These are phyloP conservation scores for Diplolepis rosae DNA, from an alignment of 2,888 invertebrate genomes.

Conservation along the genomic window DNA sequence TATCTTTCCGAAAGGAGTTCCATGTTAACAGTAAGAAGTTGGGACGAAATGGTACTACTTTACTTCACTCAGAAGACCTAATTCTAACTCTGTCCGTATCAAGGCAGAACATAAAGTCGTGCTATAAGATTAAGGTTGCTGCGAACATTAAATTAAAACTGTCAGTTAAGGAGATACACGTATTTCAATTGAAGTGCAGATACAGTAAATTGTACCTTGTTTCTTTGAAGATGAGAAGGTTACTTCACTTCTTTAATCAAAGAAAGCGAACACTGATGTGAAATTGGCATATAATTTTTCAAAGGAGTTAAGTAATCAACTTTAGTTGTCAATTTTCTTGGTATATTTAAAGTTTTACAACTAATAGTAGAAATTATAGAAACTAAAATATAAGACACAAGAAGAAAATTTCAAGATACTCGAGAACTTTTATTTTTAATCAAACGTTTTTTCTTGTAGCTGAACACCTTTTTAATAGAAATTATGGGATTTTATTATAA, in stretches of 20 bases:
- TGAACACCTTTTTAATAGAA: too few relatives aligned
- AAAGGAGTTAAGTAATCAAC: background rate
- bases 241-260: background rate
- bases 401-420: too few relatives aligned
- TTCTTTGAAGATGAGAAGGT: background rate
- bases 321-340: background rate
- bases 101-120: slow-evolving; percentile 27
- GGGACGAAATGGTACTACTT: slow-evolving; percentile 38
- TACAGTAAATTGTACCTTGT: background rate
- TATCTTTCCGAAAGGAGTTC: slow-evolving; percentile 57
- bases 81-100: slow-evolving; percentile 42
- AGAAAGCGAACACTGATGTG: background rate
- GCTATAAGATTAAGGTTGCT: background rate
- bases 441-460: too few relatives aligned
- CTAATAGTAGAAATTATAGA: too few relatives aligned
- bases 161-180: slow-evolving; percentile 52
- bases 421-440: too few relatives aligned
- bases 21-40: slow-evolving; percentile 67
- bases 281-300: background rate
- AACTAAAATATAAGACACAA: too few relatives aligned
- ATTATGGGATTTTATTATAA: too few relatives aligned
- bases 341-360: too few relatives aligned
- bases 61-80: slow-evolving; percentile 38
- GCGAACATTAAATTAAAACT: slow-evolving; percentile 55
- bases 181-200: background rate